Evolutionary conservation across 2,113 vertebrate species (phyloP).

Genomic region (Cervus canadensis): DNA sequence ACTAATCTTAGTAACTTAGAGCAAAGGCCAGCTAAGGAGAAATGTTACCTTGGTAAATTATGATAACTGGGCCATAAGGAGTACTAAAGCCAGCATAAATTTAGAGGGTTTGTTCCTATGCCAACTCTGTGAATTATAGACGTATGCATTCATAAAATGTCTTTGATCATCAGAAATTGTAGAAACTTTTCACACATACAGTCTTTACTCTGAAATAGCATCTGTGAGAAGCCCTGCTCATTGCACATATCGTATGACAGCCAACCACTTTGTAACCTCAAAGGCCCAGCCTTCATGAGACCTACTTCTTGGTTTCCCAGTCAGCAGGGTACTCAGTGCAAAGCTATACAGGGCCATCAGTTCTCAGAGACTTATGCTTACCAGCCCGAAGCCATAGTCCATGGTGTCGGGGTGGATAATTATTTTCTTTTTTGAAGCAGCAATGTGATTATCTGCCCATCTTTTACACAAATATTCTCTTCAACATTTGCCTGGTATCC

Average conservation of each 20-base stretch:
- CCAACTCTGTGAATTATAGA: slow-evolving; percentile 25
- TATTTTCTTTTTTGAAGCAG: neutral
- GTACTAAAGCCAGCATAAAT: slow-evolving; percentile 47
- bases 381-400: neutral
- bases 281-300: neutral
- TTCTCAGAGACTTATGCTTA: neutral
- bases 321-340: neutral
- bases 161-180: slow-evolving; percentile 32
- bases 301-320: neutral
- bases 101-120: neutral
- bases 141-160: neutral
- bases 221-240: neutral
- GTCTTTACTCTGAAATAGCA: slow-evolving; percentile 8
- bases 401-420: neutral
- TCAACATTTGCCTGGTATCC: neutral
- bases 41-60: slow-evolving; percentile 47
- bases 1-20: slow-evolving; percentile 39
- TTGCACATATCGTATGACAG: neutral
- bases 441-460: neutral
- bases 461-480: neutral
- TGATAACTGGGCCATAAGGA: slow-evolving; percentile 34
- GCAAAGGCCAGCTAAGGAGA: neutral
- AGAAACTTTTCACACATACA: neutral
- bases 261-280: neutral
- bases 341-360: neutral